Evolutionary conservation across 1,140 invertebrate genomes (phyloP).

Genomic region (Dufourea novaeangliae): DNA sequence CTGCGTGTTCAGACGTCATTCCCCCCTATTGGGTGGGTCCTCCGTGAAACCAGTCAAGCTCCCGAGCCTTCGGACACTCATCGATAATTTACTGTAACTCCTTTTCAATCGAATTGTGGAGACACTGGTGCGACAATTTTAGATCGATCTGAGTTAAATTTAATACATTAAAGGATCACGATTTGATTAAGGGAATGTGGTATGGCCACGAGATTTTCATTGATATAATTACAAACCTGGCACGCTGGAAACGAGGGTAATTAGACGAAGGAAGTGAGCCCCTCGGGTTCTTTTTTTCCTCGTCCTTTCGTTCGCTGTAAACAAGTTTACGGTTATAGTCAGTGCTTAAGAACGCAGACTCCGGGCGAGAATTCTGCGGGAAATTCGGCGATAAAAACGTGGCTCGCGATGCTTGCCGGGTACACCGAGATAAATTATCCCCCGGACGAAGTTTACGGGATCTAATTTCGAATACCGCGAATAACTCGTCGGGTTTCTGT

Average conservation of each 20-base stretch:
- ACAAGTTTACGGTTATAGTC: slow-evolving; percentile 55
- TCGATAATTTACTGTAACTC: too few species aligned
- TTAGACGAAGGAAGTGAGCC: not conserved
- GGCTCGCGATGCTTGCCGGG: slow-evolving; percentile 9
- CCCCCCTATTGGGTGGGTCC: too few species aligned
- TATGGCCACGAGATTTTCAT: too few species aligned
- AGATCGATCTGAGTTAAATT: too few species aligned
- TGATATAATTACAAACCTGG: not conserved
- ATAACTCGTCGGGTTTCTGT: slow-evolving; percentile 35
- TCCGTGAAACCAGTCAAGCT: too few species aligned
- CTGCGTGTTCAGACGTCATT: too few species aligned
- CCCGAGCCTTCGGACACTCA: too few species aligned
- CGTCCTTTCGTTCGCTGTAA: slow-evolving; percentile 23
- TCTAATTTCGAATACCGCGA: slow-evolving; percentile 47
- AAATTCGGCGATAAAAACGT: slow-evolving; percentile 49
- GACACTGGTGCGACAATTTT: too few species aligned
- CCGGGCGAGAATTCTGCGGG: slow-evolving; percentile 12
- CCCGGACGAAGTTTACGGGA: slow-evolving; percentile 44
- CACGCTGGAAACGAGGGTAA: not conserved
- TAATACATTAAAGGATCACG: too few species aligned
- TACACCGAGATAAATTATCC: slow-evolving; percentile 38
- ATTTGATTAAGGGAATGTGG: too few species aligned
- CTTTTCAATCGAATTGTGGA: too few species aligned
- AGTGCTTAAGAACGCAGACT: not conserved
- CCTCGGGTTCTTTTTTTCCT: not conserved